A percentile compares a stretch with the other conserved stretches of the same genome.
phyloP scores from a whole-genome alignment of 2,797 vertebrate genomes.

The Anas flavirostris region DNA sequence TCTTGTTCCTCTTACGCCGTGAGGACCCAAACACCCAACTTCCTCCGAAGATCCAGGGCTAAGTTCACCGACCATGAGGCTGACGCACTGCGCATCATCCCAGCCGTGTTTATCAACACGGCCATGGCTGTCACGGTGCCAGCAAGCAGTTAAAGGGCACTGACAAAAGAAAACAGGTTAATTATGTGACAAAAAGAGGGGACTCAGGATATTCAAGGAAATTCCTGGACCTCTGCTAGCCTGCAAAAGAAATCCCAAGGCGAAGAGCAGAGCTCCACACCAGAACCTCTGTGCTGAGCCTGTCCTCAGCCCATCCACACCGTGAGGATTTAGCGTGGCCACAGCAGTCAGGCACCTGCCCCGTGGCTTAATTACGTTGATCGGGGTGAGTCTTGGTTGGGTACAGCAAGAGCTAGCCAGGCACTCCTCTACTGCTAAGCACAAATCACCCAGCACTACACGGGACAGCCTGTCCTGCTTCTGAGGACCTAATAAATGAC shows the following conservation, averaged over 20 bases:
- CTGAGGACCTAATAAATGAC: fast-evolving
- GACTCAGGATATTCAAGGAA: neutral
- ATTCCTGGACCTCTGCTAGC: neutral
- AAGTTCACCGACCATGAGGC: neutral
- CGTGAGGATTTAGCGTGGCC: fast-evolving
- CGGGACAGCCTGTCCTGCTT: neutral
- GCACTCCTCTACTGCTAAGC: neutral
- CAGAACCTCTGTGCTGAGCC: neutral
- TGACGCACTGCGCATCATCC: neutral
- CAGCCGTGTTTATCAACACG: neutral
- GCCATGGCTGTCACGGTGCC: neutral
- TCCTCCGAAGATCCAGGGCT: neutral
- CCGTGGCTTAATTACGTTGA: neutral
- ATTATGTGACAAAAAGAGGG: neutral
- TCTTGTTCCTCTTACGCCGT: neutral
- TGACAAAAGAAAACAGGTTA: neutral
- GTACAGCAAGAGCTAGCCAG: neutral
- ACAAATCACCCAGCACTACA: neutral
- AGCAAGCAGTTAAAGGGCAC: neutral
- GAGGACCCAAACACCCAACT: neutral
- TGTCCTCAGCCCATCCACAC: neutral
- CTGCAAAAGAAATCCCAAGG: neutral
- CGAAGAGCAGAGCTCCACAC: neutral
- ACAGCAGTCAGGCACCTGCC: neutral
- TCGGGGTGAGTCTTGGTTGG: neutral